A percentile compares a stretch with the other conserved stretches of the same genome.
phyloP scores from a whole-genome alignment of 2,113 vertebrate species.

The Anarhynchus alexandrinus region DNA sequence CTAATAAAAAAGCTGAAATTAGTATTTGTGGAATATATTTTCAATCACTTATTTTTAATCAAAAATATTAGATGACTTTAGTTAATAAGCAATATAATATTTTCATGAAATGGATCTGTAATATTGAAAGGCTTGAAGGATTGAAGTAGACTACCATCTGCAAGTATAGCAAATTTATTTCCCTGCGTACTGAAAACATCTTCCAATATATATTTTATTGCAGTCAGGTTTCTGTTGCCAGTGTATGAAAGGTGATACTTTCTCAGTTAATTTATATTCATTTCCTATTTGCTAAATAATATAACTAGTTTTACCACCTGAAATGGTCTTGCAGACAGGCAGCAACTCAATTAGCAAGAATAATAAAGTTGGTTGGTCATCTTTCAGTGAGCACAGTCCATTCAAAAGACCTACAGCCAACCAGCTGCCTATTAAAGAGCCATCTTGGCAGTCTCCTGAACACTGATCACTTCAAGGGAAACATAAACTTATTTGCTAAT shows the following conservation, averaged over 20 bases:
- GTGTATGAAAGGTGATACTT: background rate
- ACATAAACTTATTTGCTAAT: conserved; percentile 6
- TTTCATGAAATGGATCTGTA: background rate
- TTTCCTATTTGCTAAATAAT: conserved; percentile 35
- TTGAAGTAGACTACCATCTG: background rate
- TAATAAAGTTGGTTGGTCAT: conserved; percentile 42
- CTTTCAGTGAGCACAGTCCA: conserved; percentile 31
- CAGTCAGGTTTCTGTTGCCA: background rate
- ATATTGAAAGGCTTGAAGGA: background rate
- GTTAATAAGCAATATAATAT: background rate
- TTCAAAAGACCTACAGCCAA: conserved; percentile 9
- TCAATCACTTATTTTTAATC: background rate
- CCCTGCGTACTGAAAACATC: background rate
- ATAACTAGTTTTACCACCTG: background rate
- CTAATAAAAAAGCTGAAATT: background rate
- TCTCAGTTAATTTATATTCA: background rate
- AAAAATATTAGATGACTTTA: background rate
- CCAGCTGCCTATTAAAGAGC: background rate
- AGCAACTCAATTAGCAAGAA: conserved; percentile 48
- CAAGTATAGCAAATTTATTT: background rate
- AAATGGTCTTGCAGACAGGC: conserved; percentile 31
- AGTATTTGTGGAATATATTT: background rate
- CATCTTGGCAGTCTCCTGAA: background rate
- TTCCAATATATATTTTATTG: background rate
- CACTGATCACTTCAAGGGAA: background rate